These are phyloP conservation scores for Aptenodytes forsteri DNA, from an alignment of 2,113 vertebrate genomes.

Conservation along the genomic window DNA sequence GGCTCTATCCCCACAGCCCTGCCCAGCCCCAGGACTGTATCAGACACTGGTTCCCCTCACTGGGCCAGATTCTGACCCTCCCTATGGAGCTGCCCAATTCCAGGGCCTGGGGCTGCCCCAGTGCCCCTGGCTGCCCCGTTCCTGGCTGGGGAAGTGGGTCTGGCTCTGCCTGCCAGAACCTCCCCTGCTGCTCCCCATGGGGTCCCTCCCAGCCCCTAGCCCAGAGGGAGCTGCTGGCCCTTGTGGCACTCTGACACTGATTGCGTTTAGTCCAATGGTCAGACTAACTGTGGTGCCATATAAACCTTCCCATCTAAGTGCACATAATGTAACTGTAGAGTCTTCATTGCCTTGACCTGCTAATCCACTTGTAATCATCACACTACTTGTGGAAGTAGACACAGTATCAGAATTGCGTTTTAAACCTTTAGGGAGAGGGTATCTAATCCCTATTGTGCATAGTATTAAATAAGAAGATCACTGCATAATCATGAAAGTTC, in stretches of 20 bases:
- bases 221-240: not conserved
- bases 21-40: not conserved
- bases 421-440: not conserved
- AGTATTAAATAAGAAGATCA: not conserved
- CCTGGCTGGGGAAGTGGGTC: not conserved
- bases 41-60: not conserved
- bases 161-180: not conserved
- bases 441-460: not conserved
- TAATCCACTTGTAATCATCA: not conserved
- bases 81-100: not conserved
- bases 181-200: accelerated
- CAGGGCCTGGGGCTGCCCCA: not conserved
- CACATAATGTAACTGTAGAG: not conserved
- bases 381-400: not conserved
- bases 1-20: not conserved
- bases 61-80: not conserved
- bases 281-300: not conserved
- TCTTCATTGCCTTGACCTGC: not conserved
- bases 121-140: accelerated
- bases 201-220: not conserved
- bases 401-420: not conserved
- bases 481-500: not conserved
- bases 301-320: not conserved
- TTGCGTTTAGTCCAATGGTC: not conserved
- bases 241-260: not conserved